Conservation (phyloP, 2,888 invertebrate genomes). For the Boloria selene region DNA sequence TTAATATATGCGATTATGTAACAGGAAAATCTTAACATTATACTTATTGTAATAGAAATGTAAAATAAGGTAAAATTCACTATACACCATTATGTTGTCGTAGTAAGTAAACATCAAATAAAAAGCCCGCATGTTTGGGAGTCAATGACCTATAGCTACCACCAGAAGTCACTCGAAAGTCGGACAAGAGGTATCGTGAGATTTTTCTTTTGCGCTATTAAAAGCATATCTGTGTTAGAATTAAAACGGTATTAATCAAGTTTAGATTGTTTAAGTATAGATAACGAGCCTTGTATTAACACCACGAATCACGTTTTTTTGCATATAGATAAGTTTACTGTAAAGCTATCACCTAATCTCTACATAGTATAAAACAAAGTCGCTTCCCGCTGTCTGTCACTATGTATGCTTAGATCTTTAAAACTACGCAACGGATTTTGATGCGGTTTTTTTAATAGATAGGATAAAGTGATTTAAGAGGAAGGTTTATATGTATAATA, state of each 20-base stretch:
- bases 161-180: slow-evolving; percentile 25
- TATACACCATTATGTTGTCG: slow-evolving; percentile 21
- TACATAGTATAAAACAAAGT: no score
- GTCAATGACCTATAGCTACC: slow-evolving; percentile 40
- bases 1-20: slow-evolving; percentile 7
- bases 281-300: slow-evolving; percentile 1
- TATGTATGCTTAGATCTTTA: no score
- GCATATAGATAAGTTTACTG: no score
- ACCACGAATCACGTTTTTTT: not conserved
- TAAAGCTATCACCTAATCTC: no score
- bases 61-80: slow-evolving; percentile 1
- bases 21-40: slow-evolving; percentile 24
- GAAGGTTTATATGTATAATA: no score
- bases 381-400: no score
- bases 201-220: slow-evolving; percentile 29
- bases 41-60: slow-evolving; percentile 19
- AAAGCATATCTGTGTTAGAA: slow-evolving; percentile 5
- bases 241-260: slow-evolving; percentile 12
- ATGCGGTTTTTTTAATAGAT: no score
- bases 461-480: no score
- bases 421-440: no score
- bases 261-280: not conserved
- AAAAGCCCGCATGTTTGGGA: slow-evolving; percentile 48
- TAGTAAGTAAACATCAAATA: slow-evolving; percentile 39
- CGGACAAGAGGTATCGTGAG: slow-evolving; percentile 29